phyloP scores from a whole-genome alignment of 1,140 invertebrate genomes.

The Drosophila novamexicana region DNA sequence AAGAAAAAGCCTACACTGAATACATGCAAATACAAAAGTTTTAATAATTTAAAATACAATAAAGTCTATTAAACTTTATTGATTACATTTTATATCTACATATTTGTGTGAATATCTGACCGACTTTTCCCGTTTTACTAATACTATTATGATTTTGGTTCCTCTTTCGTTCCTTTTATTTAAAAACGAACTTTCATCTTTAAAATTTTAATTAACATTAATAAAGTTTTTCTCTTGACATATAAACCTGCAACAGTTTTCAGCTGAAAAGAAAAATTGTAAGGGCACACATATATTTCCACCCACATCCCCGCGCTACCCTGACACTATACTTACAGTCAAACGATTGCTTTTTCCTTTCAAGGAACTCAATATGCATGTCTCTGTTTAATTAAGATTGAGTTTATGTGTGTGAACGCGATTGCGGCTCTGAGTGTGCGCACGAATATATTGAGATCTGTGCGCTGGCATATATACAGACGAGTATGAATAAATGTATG shows the following conservation, averaged over 20 bases:
- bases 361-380: slow-evolving; percentile 78
- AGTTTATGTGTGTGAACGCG: slow-evolving; percentile 43
- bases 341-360: slow-evolving; percentile 68
- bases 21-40: too few relatives aligned
- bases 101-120: too few relatives aligned
- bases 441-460: slow-evolving; percentile 24
- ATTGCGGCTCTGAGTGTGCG: slow-evolving; percentile 9
- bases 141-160: too few relatives aligned
- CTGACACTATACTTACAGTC: slow-evolving; percentile 36
- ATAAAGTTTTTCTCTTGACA: not conserved
- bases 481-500: slow-evolving; percentile 79
- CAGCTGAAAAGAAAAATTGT: slow-evolving; percentile 51
- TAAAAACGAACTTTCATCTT: slow-evolving; percentile 36
- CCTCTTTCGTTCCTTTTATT: not conserved
- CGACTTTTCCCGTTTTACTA: too few relatives aligned
- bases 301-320: slow-evolving; percentile 3
- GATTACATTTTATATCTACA: too few relatives aligned
- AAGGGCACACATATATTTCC: slow-evolving; percentile 10
- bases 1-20: too few relatives aligned
- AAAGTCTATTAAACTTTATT: too few relatives aligned
- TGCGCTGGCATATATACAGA: slow-evolving; percentile 1
- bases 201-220: slow-evolving; percentile 17
- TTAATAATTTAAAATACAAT: too few relatives aligned
- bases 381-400: slow-evolving; percentile 80
- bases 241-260: slow-evolving; percentile 1